phyloP scores from a whole-genome alignment of 2,888 invertebrate genomes.

The Dynastes maya region DNA sequence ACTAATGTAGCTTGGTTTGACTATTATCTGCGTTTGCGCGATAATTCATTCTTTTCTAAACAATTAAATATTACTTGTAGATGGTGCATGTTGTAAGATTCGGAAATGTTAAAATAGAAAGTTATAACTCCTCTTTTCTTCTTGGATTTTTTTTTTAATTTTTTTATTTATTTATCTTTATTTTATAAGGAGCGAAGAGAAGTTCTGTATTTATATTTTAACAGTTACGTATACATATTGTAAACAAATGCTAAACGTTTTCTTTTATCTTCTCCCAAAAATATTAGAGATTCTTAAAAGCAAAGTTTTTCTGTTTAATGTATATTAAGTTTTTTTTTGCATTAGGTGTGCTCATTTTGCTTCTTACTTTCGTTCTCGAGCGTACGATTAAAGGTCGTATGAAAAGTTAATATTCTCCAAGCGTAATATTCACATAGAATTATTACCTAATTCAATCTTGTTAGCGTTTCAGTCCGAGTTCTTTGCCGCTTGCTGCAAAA shows the following conservation, averaged over 20 bases:
- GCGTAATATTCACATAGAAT: conserved; percentile 23
- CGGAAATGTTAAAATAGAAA: too few relatives aligned
- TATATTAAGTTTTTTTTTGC: conserved; percentile 4
- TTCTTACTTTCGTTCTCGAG: neutral
- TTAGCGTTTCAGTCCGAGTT: neutral
- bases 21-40: too few relatives aligned
- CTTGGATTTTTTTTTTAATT: too few relatives aligned
- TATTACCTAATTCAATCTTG: conserved; percentile 2
- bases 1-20: too few relatives aligned
- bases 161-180: too few relatives aligned
- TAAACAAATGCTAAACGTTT: neutral
- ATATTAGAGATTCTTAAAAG: neutral
- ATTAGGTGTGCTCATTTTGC: neutral
- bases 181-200: too few relatives aligned
- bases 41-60: too few relatives aligned
- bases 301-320: neutral
- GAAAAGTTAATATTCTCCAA: neutral
- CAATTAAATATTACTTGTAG: too few relatives aligned
- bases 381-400: conserved; percentile 1
- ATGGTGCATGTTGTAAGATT: too few relatives aligned
- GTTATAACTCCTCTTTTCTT: too few relatives aligned
- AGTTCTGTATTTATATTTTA: too few relatives aligned
- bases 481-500: neutral
- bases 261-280: neutral
- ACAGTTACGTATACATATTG: too few relatives aligned